Evolutionary conservation across 2,888 invertebrate species (phyloP), one percentile per base, ranked within the genome.

Genomic region (Nemotelus pantherinus): DNA sequence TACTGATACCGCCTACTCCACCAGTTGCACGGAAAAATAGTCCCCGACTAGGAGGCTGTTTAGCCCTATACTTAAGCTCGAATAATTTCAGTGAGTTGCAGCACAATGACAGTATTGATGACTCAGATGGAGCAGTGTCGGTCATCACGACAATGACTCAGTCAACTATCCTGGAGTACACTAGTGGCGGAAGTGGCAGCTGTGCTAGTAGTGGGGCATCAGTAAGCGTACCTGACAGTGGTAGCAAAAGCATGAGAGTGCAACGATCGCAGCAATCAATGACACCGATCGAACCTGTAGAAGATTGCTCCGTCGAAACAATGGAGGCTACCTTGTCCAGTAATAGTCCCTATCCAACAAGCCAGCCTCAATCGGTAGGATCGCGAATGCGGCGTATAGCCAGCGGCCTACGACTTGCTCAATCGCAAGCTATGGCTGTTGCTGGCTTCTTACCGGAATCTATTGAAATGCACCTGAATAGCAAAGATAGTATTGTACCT

Each of bases 371-470:
- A 43, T 55, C 71, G 5, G 60, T 74, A 50, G 47, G 70, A 9
- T 70, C 74, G 41, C 63, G 76, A 9, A 77, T 81, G 85, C 90
- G 88, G 85, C 91, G 88, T 84, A 89, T 93, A 81, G 92, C 92
- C 79, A 91, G 91, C 84, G 93, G 93, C 78, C 88, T 93, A 81
- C 92, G 91, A 85, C 88, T 93, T 82, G 92, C 92, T 81, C 92
- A 93, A 87, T 90, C 90, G 76, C 91, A 92, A 88, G 92, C 92
- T 78, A 92, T 93, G 90, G 92, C 92, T 80, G 90, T 91, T 80
- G 91, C 92, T 80, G 92, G 92, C 81, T 90, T 92, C 85, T 86
- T 91, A 83, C 90, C 90, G 72, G 89, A 89, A 65, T 77, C 78
- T 3, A 77, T 81, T 53, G 78, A 80, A 63, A 48, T 77, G 64